Evolutionary conservation across 2,888 invertebrate species (phyloP).

Genomic region (Ceriagrion tenellum): DNA sequence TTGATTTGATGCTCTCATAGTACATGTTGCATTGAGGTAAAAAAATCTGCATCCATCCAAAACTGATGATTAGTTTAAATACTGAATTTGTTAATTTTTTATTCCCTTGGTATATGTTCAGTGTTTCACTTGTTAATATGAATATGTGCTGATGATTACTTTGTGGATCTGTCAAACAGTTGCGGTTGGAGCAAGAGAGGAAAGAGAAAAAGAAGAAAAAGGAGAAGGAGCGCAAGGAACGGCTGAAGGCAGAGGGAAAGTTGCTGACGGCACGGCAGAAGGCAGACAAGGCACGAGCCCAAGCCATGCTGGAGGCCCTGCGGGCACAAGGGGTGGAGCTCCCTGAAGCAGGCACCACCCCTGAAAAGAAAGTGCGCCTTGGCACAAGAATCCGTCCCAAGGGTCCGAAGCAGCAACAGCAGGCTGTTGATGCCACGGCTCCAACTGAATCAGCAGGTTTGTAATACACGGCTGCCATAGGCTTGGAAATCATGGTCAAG

Average conservation of each 20-base stretch:
- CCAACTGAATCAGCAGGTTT: background rate
- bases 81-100: too few species aligned
- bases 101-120: background rate
- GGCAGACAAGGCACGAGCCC: conserved; percentile 92
- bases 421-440: background rate
- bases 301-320: conserved; percentile 92
- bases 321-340: conserved; percentile 93
- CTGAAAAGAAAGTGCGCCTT: conserved; percentile 79
- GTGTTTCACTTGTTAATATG: too few species aligned
- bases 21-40: too few species aligned
- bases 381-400: conserved; percentile 89
- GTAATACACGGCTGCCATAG: background rate
- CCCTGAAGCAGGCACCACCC: conserved; percentile 82
- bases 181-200: conserved; percentile 90
- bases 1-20: too few species aligned
- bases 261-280: conserved; percentile 95
- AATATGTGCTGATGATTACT: background rate
- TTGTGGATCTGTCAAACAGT: conserved; percentile 75
- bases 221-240: conserved; percentile 94
- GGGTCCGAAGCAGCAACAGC: conserved; percentile 81
- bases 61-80: too few species aligned
- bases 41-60: too few species aligned
- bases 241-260: conserved; percentile 98
- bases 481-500: conserved; percentile 78
- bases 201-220: conserved; percentile 94